Evolutionary conservation across 2,888 invertebrate species (phyloP), one percentile per base, ranked within the genome.

Genomic region (Drosophila ustulata): DNA sequence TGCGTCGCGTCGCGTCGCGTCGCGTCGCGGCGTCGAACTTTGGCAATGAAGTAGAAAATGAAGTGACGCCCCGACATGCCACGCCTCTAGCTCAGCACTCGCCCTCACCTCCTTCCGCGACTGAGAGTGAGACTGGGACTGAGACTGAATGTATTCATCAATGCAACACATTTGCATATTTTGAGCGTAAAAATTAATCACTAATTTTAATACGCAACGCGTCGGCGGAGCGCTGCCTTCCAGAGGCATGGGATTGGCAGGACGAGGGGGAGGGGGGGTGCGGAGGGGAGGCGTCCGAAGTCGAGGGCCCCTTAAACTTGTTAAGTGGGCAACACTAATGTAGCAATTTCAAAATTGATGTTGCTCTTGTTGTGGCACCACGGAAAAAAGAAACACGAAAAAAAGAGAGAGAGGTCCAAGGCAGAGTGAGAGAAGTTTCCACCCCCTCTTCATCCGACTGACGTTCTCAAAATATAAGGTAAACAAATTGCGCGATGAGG

Each of bases 121-220:
- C 46, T 18, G 18, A 18, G 18, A 18, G 18, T 18, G 18, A 18
- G 18, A 18, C 18, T 18, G 18, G 18, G 18, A 18, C 18, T 18
- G 43, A 25, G 66, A 70, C 63, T 87, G 86, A 83, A 89, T 88
- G 89, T 89, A 80, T 90, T 89, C 91, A 90, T 89, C 90, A 90
- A 90, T 91, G 85, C 84, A 83, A 83, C 78, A 79, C 89, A 91
- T 91, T 91, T 91, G 78, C 91, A 91, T 91, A 90, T 91, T 91
- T 88, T 74, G 86, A 83, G 88, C 91, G 90, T 91, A 90, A 91
- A 91, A 91, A 91, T 91, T 91, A 91, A 91, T 91, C 91, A 91
- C 91, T 91, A 91, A 91, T 91, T 91, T 91, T 90, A 90, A 91
- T 91, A 89, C 83, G 86, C 70, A 72, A 66, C 80, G 66, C 65